Evolutionary conservation across 2,888 invertebrate genomes (phyloP), one percentile per base, ranked within the genome.

Genomic region (Caenorhabditis sp.): DNA sequence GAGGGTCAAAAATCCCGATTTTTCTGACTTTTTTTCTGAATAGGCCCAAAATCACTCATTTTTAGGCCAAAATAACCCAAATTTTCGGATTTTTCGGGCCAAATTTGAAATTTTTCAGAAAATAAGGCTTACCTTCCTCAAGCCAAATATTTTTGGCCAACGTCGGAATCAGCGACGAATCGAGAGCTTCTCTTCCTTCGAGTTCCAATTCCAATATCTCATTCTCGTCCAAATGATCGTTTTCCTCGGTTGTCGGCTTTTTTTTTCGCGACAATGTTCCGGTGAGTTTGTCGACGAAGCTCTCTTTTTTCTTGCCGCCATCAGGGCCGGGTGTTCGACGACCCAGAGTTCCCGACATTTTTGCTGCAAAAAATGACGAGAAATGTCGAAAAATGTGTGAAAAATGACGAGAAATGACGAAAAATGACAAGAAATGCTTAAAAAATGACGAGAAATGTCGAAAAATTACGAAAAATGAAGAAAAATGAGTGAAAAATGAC

Each of bases 41-140:
- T n/a, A n/a, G n/a, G n/a, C n/a, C n/a, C n/a, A n/a, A n/a, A n/a
- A n/a, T n/a, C n/a, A n/a, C n/a, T n/a, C n/a, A n/a, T n/a, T n/a
- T n/a, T n/a, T n/a, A n/a, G n/a, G n/a, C n/a, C n/a, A n/a, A n/a
- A n/a, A n/a, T n/a, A n/a, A n/a, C n/a, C n/a, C n/a, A n/a, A n/a
- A n/a, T n/a, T n/a, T n/a, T n/a, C n/a, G n/a, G n/a, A n/a, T n/a
- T n/a, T n/a, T n/a, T n/a, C n/a, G n/a, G n/a, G n/a, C n/a, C n/a
- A n/a, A n/a, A n/a, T n/a, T n/a, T n/a, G n/a, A n/a, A n/a, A n/a
- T n/a, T n/a, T n/a, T n/a, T n/a, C n/a, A n/a, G n/a, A n/a, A n/a
- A n/a, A n/a, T n/a, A n/a, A n/a, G n/a, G n/a, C n/a, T n/a, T 57
- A 84, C 86, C 86, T 86, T 99, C 97, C 87, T 93, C 97, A 59